phyloP scores from a whole-genome alignment of 2,888 invertebrate genomes.

The Atethmia centrago region DNA sequence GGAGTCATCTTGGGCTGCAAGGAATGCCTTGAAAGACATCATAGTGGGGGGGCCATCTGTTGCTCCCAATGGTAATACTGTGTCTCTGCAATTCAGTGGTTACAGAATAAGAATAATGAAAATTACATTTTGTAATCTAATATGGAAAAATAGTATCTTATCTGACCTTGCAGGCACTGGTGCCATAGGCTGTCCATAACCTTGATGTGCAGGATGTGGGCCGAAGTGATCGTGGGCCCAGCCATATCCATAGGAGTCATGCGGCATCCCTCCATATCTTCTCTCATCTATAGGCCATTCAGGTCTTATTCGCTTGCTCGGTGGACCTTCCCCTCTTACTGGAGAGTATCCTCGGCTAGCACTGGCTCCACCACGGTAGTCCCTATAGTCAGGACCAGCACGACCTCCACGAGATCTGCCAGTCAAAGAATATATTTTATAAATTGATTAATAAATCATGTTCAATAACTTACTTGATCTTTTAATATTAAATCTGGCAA shows the following conservation, averaged over 20 bases:
- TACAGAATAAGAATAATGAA: slow-evolving; percentile 6
- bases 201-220: slow-evolving; percentile 91
- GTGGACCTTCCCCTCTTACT: slow-evolving; percentile 94
- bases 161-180: slow-evolving; percentile 87
- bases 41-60: slow-evolving; percentile 96
- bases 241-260: slow-evolving; percentile 90
- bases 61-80: slow-evolving; percentile 86
- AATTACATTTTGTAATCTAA: background rate
- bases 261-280: slow-evolving; percentile 89
- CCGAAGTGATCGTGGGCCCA: slow-evolving; percentile 90
- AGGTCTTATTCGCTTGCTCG: slow-evolving; percentile 93
- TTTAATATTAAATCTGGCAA: background rate
- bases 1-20: slow-evolving; percentile 98
- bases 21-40: slow-evolving; percentile 99
- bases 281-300: slow-evolving; percentile 92
- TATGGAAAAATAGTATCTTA: background rate
- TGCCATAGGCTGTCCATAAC: slow-evolving; percentile 91
- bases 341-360: slow-evolving; percentile 94
- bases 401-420: slow-evolving; percentile 91
- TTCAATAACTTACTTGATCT: background rate
- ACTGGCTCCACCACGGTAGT: slow-evolving; percentile 93
- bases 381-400: slow-evolving; percentile 94
- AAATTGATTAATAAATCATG: background rate
- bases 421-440: background rate
- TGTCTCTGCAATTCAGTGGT: slow-evolving; percentile 82